Percentiles rank a stretch among this genome's conserved stretches.
Conservation (phyloP, 2,888 invertebrate genomes). For the Rosalia funebris region DNA sequence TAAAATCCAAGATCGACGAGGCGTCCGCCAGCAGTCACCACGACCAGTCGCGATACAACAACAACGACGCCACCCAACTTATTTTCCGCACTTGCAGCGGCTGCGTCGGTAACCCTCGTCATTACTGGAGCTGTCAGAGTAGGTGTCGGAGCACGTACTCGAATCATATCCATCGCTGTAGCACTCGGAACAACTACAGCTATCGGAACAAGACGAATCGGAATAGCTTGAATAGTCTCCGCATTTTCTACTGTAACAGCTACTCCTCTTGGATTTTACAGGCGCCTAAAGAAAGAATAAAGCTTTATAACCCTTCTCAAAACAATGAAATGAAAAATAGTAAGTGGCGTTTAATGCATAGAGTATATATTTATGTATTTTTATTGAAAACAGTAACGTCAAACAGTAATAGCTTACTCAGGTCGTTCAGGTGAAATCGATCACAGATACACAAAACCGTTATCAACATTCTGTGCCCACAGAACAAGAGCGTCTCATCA, state of each 20-base stretch:
- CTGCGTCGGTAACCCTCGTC: not conserved
- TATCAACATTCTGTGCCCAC: too few species aligned
- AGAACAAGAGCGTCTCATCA: too few species aligned
- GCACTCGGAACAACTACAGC: conserved; percentile 9
- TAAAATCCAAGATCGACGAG: not conserved
- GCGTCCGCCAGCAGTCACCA: not conserved
- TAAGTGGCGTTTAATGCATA: too few species aligned
- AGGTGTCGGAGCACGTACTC: conserved; percentile 2
- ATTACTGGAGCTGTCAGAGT: conserved; percentile 13
- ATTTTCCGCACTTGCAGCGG: not conserved
- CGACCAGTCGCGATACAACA: not conserved
- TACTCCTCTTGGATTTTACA: not conserved
- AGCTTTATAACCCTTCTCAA: too few species aligned
- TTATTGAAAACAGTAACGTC: too few species aligned
- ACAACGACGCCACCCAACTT: not conserved
- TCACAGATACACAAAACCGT: too few species aligned
- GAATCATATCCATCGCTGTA: conserved; percentile 13
- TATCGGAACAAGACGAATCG: conserved; percentile 1
- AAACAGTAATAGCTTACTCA: too few species aligned
- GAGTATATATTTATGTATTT: too few species aligned
- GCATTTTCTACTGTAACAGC: not conserved
- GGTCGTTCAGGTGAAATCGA: too few species aligned
- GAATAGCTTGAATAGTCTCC: conserved; percentile 6
- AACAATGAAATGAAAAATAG: too few species aligned
- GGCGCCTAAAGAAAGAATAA: not conserved